A percentile compares a stretch with the other conserved stretches of the same genome.
Conservation (phyloP, 1,140 invertebrate species). For the Hylaeus volcanicus region DNA sequence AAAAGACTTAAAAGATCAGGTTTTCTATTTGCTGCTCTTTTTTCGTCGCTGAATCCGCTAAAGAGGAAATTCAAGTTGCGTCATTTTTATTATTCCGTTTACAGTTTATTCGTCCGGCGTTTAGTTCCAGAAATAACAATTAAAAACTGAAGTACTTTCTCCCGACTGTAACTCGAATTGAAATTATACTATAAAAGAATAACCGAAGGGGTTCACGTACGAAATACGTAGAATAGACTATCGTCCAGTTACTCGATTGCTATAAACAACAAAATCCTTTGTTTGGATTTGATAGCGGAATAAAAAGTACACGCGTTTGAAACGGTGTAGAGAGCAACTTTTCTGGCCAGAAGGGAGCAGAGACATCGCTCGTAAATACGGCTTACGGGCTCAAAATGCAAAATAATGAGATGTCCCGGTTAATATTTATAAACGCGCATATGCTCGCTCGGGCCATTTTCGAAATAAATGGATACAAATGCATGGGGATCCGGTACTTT, state of each 20-base stretch:
- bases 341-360: constrained; percentile 52
- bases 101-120: too few relatives aligned
- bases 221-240: background rate
- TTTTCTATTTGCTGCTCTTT: too few relatives aligned
- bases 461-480: constrained; percentile 54
- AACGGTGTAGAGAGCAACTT: constrained; percentile 55
- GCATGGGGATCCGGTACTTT: background rate
- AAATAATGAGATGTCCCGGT: constrained; percentile 70
- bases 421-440: constrained; percentile 68
- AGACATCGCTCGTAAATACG: constrained; percentile 68
- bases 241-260: constrained; percentile 6
- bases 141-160: too few relatives aligned
- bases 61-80: too few relatives aligned
- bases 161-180: too few relatives aligned
- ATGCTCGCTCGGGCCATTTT: constrained; percentile 36
- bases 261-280: constrained; percentile 35
- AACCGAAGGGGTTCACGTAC: too few relatives aligned
- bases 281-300: constrained; percentile 49
- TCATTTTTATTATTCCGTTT: too few relatives aligned
- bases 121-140: too few relatives aligned
- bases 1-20: too few relatives aligned
- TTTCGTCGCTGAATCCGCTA: too few relatives aligned
- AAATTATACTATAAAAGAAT: too few relatives aligned
- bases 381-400: constrained; percentile 71
- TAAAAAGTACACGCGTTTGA: constrained; percentile 32